Base-by-base conservation (phyloP, 2,797 vertebrate genomes). In the Babyrousa celebensis region DNA sequence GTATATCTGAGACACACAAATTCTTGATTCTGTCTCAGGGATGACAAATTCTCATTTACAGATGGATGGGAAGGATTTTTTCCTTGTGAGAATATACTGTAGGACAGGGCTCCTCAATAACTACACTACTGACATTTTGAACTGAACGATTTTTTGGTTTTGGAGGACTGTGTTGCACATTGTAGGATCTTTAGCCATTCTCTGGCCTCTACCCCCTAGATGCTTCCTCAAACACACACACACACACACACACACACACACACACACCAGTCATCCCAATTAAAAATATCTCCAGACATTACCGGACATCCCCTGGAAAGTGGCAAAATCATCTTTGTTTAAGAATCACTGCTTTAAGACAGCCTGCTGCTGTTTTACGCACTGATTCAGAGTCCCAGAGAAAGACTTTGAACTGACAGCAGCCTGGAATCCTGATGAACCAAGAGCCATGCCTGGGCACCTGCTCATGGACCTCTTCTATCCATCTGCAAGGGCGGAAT, bases 1-100 rank as follows among this genome's bases (percentile, higher is more conserved):
- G 25, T 65, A 29, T 27, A 29, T 65, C n/a, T 75, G 56, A 25
- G 40, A 65, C 10, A 54, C 63, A 9, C 1, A 86, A n/a, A 89
- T 93, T 93, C 40, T 72, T 23, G 18, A 60, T 90, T 92, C 18
- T 43, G 1, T 85, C 80, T 95, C 68, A 63, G 65, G 32, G 70
- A 70, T 70, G 54, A 60, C 17, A 79, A 79, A 84, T 75, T 85
- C 18, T 36, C 54, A n/a, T 58, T 65, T 65, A 21, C 18, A 48
- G 27, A n/a, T 62, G 5, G 18, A 78, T 54, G 14, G 58, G 36
- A 74, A 88, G 9, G 21, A 68, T 93, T 79, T 86, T 70, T 58
- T 83, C 21, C 9, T 56, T 56, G 11, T 85, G 60, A 90, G 56
- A 80, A 36, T 14, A 40, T 25, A 21, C 25, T 63, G 14, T 14